phyloP scores from a whole-genome alignment of 2,797 vertebrate genomes.

The Syndactyla subalaris region DNA sequence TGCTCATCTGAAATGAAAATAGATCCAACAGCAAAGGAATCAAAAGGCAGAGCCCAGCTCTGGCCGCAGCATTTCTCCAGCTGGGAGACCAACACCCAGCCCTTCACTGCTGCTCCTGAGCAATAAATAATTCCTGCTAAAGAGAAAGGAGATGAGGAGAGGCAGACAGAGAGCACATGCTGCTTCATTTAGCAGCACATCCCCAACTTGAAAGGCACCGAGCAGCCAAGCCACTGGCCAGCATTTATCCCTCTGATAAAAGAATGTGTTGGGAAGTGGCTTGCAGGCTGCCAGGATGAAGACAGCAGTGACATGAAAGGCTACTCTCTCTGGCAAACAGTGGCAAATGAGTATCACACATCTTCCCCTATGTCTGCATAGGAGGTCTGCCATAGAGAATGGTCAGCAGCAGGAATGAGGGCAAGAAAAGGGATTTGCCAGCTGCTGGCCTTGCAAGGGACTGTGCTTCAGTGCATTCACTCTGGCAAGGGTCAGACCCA shows the following conservation, averaged over 20 bases:
- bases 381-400: neutral
- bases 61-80: rapidly evolving
- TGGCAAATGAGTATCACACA: neutral
- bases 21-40: neutral
- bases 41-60: neutral
- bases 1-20: constrained; percentile 3
- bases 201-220: neutral
- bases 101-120: neutral
- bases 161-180: neutral
- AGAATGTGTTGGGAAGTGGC: neutral
- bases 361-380: neutral
- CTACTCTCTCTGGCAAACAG: neutral
- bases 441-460: neutral
- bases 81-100: neutral
- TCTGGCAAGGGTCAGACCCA: neutral
- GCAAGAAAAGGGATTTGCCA: neutral
- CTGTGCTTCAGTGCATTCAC: neutral
- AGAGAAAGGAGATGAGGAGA: neutral
- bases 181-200: neutral
- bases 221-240: neutral
- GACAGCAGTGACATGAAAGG: rapidly evolving
- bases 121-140: neutral
- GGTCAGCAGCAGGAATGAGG: neutral
- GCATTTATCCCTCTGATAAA: neutral
- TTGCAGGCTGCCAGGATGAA: neutral